These are phyloP conservation scores for Tetropium fuscum DNA, from an alignment of 2,888 invertebrate genomes.

Conservation along the genomic window DNA sequence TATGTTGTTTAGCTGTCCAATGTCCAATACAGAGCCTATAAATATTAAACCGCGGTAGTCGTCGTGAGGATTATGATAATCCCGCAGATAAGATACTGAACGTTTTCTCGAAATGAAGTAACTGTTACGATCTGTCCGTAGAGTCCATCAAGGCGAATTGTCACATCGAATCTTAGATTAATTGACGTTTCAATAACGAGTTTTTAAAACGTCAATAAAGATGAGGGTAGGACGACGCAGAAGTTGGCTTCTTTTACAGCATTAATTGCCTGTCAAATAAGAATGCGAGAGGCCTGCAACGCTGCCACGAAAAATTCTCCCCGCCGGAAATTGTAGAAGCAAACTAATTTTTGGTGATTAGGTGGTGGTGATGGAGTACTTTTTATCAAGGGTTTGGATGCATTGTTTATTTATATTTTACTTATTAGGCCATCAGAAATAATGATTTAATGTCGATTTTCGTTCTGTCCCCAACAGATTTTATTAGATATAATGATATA, in stretches of 20 bases:
- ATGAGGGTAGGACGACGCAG: conserved; percentile 44
- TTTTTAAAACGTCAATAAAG: conserved; percentile 59
- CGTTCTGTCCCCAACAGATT: too few relatives aligned
- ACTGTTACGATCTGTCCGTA: conserved; percentile 32
- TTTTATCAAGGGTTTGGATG: too few relatives aligned
- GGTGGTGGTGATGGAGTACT: too few relatives aligned
- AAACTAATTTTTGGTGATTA: too few relatives aligned
- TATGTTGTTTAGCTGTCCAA: too few relatives aligned
- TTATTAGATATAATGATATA: too few relatives aligned
- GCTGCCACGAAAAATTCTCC: too few relatives aligned
- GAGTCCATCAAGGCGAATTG: conserved; percentile 50
- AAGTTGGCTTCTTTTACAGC: conserved; percentile 51
- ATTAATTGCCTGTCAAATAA: conserved; percentile 54
- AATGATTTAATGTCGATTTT: too few relatives aligned
- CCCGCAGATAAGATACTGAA: conserved; percentile 41
- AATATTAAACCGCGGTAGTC: conserved; percentile 23
- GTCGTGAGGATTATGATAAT: conserved; percentile 38
- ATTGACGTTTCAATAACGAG: conserved; percentile 62
- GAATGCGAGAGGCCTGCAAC: too few relatives aligned
- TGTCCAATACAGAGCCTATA: neutral
- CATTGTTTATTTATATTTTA: too few relatives aligned
- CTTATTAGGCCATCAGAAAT: too few relatives aligned
- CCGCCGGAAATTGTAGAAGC: too few relatives aligned
- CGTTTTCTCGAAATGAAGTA: conserved; percentile 24
- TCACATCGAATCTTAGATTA: conserved; percentile 53